phyloP scores from a whole-genome alignment of 2,888 invertebrate species.

The Cantharis rustica region DNA sequence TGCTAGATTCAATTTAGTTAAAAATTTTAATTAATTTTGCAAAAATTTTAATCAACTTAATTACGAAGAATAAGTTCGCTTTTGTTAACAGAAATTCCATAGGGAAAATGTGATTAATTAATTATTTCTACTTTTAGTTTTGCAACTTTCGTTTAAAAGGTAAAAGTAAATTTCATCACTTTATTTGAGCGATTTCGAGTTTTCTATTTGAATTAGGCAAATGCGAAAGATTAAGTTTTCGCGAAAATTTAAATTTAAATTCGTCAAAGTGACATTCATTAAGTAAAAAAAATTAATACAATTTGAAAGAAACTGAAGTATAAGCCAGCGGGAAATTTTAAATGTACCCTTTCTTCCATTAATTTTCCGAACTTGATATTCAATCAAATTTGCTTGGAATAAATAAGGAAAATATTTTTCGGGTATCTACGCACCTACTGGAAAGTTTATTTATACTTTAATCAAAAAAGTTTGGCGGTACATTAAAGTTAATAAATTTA shows the following conservation, averaged over 20 bases:
- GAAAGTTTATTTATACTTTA: background rate
- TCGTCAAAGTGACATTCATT: background rate
- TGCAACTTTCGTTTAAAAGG: slow-evolving; percentile 7
- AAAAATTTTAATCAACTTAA: slow-evolving; percentile 20
- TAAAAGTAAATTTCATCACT: background rate
- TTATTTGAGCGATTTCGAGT: background rate
- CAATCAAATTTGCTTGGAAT: background rate
- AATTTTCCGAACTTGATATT: background rate
- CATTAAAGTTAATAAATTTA: background rate
- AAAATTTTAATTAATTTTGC: slow-evolving; percentile 22
- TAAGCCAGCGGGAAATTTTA: background rate
- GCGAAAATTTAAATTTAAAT: background rate
- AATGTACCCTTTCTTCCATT: background rate
- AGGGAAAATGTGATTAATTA: slow-evolving; percentile 12
- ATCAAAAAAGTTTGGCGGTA: background rate
- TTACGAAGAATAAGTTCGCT: slow-evolving; percentile 17
- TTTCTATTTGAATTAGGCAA: background rate
- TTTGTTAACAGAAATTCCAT: slow-evolving; percentile 16
- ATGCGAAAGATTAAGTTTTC: background rate
- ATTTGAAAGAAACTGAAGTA: background rate
- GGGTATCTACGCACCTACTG: background rate
- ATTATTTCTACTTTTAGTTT: slow-evolving; percentile 18
- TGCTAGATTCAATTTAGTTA: slow-evolving; percentile 11
- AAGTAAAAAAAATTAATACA: background rate
- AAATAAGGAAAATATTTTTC: background rate